phyloP scores from a whole-genome alignment of 1,140 invertebrate genomes.

The Calycopis cecrops region DNA sequence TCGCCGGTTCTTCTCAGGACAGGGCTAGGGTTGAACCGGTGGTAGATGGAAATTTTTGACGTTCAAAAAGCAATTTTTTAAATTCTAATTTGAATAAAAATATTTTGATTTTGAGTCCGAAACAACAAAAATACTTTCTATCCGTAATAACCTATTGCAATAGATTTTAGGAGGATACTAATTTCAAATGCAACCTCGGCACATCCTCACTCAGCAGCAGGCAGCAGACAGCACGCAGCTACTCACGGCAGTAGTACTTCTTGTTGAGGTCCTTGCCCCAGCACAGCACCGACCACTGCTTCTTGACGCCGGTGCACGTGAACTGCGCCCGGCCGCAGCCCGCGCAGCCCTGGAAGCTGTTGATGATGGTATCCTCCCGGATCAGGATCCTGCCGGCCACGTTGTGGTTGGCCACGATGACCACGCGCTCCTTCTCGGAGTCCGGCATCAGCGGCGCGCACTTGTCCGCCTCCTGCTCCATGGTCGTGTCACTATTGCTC shows the following conservation, averaged over 20 bases:
- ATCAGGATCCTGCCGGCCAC: constrained; percentile 51
- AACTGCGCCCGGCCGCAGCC: constrained; percentile 53
- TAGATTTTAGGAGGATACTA: no score
- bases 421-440: constrained; percentile 41
- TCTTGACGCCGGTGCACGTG: constrained; percentile 52
- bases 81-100: no score
- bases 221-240: not conserved
- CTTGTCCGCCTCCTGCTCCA: not conserved
- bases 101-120: no score
- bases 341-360: constrained; percentile 48
- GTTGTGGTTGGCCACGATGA: constrained; percentile 32
- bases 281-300: constrained; percentile 57
- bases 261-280: constrained; percentile 59
- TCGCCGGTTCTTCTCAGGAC: no score
- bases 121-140: no score
- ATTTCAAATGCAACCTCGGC: no score
- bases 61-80: no score
- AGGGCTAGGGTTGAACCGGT: no score
- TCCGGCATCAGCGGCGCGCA: constrained; percentile 38
- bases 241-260: constrained; percentile 62
- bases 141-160: no score
- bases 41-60: no score
- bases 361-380: constrained; percentile 56
- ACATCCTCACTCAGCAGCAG: no score
- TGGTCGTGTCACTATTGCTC: not conserved